These are phyloP conservation scores for Pyrochroa serraticornis DNA, from an alignment of 2,888 invertebrate genomes.

Conservation along the genomic window DNA sequence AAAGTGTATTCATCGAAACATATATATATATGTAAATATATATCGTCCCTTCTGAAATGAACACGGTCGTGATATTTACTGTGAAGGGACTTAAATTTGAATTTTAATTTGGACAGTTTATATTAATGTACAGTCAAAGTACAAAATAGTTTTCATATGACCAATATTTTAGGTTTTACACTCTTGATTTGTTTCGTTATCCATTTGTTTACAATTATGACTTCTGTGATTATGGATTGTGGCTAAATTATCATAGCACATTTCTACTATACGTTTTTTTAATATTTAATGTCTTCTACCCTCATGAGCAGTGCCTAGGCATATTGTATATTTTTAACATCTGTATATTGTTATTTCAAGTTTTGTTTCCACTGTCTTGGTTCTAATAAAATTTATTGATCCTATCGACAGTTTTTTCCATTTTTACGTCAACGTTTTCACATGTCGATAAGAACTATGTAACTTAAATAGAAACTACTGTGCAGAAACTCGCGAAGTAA, in stretches of 20 bases:
- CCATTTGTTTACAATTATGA: constrained; percentile 43
- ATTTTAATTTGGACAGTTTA: constrained; percentile 34
- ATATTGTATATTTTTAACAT: constrained; percentile 56
- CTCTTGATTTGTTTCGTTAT: constrained; percentile 24
- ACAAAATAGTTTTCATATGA: constrained; percentile 48
- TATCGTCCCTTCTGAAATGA: constrained; percentile 30
- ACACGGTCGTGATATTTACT: constrained; percentile 33
- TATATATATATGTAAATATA: constrained; percentile 32
- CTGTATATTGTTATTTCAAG: constrained; percentile 52
- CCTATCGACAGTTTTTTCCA: background rate
- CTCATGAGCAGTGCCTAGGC: constrained; percentile 56
- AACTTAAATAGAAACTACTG: no score
- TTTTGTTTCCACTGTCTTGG: constrained; percentile 50
- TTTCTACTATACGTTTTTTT: constrained; percentile 37
- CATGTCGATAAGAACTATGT: background rate
- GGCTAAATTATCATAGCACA: constrained; percentile 51
- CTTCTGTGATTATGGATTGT: constrained; percentile 56
- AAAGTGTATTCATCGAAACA: constrained; percentile 49
- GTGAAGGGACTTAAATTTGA: constrained; percentile 32
- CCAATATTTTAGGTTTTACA: constrained; percentile 43
- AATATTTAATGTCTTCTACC: constrained; percentile 48
- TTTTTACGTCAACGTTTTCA: no score
- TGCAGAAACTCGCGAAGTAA: no score
- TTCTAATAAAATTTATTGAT: constrained; percentile 44
- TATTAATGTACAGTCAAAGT: constrained; percentile 41